Conservation (phyloP, 1,140 invertebrate genomes). For the Agrilus planipennis region DNA sequence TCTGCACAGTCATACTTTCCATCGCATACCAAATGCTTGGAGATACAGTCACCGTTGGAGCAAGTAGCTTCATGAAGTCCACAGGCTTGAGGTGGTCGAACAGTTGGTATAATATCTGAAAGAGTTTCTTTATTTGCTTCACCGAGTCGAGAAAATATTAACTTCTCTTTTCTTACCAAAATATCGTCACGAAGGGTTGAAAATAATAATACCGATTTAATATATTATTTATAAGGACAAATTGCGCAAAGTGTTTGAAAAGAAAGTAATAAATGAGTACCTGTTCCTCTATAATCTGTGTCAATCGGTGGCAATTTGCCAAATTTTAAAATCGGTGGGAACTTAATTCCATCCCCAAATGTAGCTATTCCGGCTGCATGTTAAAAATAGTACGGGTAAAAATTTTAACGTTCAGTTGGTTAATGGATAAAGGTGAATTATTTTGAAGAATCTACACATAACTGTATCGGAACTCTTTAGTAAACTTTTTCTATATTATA, state of each 20-base stretch:
- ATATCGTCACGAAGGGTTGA: too few relatives aligned
- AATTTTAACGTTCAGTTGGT: neutral
- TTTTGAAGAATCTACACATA: neutral
- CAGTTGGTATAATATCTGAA: conserved; percentile 18
- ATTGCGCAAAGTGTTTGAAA: too few relatives aligned
- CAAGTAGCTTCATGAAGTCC: conserved; percentile 75
- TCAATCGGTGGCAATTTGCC: conserved; percentile 32
- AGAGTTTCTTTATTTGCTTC: too few relatives aligned
- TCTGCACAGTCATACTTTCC: conserved; percentile 71
- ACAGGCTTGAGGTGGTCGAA: conserved; percentile 45
- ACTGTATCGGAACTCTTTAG: neutral
- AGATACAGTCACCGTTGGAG: conserved; percentile 82
- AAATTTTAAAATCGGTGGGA: conserved; percentile 31
- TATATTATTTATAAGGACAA: too few relatives aligned
- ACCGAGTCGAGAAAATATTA: too few relatives aligned
- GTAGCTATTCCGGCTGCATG: too few relatives aligned
- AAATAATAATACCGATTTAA: too few relatives aligned
- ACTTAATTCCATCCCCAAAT: conserved; percentile 1
- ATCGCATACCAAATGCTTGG: conserved; percentile 69
- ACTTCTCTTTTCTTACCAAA: too few relatives aligned
- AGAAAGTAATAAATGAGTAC: too few relatives aligned
- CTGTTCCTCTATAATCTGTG: conserved; percentile 33
- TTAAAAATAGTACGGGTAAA: too few relatives aligned
- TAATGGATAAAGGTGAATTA: neutral
- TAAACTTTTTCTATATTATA: conserved; percentile 6